Percentiles rank a stretch among this genome's conserved stretches.
These are phyloP conservation scores for Chroicocephalus ridibundus DNA, from an alignment of 2,113 vertebrate species.

Conservation along the genomic window DNA sequence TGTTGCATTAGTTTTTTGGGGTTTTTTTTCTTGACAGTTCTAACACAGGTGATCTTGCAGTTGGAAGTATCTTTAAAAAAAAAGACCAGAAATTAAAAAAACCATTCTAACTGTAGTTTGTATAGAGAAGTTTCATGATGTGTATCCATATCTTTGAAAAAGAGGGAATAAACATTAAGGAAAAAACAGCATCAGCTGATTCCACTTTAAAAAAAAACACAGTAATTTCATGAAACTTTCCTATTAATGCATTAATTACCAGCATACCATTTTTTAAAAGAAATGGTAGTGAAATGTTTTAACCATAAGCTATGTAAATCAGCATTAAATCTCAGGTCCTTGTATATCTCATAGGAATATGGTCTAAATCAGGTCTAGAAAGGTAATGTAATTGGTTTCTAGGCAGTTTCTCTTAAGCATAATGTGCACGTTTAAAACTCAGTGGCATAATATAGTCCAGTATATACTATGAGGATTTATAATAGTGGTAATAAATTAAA, in stretches of 20 bases:
- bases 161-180: neutral
- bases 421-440: neutral
- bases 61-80: neutral
- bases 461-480: neutral
- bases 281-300: neutral
- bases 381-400: neutral
- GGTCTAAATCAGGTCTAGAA: neutral
- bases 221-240: neutral
- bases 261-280: neutral
- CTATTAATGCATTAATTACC: neutral
- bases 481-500: neutral
- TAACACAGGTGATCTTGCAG: neutral
- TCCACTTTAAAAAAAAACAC: neutral
- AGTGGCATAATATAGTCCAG: neutral
- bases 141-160: neutral
- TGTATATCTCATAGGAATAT: neutral
- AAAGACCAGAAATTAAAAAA: neutral
- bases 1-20: neutral
- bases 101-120: neutral
- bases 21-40: neutral
- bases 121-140: neutral
- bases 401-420: neutral
- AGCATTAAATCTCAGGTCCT: neutral
- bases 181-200: neutral
- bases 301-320: neutral